Percentiles rank a stretch among this genome's conserved stretches.
Evolutionary conservation across 1,140 invertebrate species (phyloP).

Genomic region (Gryllus bimaculatus): DNA sequence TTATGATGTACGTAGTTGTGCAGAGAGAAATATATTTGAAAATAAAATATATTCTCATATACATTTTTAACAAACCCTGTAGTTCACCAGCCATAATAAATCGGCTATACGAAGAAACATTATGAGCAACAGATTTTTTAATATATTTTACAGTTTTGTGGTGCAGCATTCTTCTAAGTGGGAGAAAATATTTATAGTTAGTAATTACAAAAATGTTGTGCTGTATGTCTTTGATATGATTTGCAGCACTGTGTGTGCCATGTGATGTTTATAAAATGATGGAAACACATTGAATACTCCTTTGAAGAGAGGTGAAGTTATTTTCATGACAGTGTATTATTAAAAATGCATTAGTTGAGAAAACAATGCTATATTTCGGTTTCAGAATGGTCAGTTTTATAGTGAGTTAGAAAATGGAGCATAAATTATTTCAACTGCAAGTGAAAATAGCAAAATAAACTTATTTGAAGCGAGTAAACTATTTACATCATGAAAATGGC

Average conservation of each 20-base stretch:
- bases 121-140: background rate
- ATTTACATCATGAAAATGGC: background rate
- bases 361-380: background rate
- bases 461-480: background rate
- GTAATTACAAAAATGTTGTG: background rate
- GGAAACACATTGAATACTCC: too few species aligned
- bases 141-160: background rate
- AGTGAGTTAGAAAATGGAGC: background rate
- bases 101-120: background rate
- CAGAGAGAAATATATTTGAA: background rate
- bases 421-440: background rate
- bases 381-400: background rate
- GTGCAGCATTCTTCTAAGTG: background rate
- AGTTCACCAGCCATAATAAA: background rate
- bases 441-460: background rate
- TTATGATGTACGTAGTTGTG: background rate
- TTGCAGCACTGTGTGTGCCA: too few species aligned
- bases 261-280: too few species aligned
- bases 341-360: too few species aligned
- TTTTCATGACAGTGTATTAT: too few species aligned
- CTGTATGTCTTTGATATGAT: background rate
- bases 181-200: background rate
- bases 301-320: too few species aligned
- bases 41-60: conserved; percentile 2
- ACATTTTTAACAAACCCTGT: background rate